Percentiles rank a stretch among this genome's conserved stretches.
phyloP scores from a whole-genome alignment of 2,888 invertebrate species.

The Onchidella celtica region DNA sequence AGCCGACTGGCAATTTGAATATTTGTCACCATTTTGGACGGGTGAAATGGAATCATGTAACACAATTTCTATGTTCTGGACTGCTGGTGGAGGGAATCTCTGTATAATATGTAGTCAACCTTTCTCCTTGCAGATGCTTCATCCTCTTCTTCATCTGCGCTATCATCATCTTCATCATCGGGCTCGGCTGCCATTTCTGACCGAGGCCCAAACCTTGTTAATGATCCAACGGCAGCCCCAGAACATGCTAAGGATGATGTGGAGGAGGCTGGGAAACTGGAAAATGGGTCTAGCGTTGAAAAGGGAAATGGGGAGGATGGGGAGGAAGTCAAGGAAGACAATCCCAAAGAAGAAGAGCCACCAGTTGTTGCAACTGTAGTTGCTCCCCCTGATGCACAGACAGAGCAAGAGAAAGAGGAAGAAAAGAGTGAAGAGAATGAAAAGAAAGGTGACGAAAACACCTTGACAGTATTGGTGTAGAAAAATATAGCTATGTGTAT shows the following conservation, averaged over 20 bases:
- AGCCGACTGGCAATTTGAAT: too few species aligned
- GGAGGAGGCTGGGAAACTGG: neutral
- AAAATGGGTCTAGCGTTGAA: neutral
- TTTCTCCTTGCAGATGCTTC: neutral
- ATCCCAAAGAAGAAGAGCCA: neutral
- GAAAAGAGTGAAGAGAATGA: neutral
- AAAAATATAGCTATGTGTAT: too few species aligned
- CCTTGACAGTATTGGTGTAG: too few species aligned
- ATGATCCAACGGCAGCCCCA: neutral
- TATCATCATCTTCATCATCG: conserved; percentile 39
- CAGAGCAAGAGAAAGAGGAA: neutral
- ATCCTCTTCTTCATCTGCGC: conserved; percentile 33
- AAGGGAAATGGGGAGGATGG: neutral
- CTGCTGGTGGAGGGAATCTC: too few species aligned
- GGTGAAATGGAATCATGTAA: too few species aligned
- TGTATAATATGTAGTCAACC: too few species aligned
- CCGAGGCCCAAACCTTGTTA: conserved; percentile 1
- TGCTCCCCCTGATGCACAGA: neutral
- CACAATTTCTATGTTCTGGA: too few species aligned
- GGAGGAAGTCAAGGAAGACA: neutral
- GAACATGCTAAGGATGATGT: neutral
- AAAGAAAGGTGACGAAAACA: too few species aligned
- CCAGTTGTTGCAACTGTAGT: neutral
- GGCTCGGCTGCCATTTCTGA: conserved; percentile 25
- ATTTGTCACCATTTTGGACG: too few species aligned